phyloP scores from a whole-genome alignment of 2,797 vertebrate genomes.

The Rhinogobio ventralis region DNA sequence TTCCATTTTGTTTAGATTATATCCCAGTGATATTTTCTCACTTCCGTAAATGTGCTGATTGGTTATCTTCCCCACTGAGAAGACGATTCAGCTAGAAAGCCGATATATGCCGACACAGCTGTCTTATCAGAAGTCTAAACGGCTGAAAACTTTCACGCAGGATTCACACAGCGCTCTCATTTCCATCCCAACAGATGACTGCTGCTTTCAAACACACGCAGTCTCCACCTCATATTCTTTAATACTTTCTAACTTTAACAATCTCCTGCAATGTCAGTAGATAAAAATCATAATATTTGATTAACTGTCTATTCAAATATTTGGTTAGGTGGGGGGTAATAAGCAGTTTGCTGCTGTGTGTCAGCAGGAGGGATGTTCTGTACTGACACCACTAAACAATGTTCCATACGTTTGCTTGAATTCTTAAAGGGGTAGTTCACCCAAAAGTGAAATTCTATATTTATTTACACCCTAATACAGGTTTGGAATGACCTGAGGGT shows the following conservation, averaged over 20 bases:
- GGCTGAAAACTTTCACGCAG: conserved; percentile 38
- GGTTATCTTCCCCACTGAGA: conserved; percentile 67
- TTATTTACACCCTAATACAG: not conserved
- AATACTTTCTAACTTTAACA: conserved; percentile 5
- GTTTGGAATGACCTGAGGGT: not conserved
- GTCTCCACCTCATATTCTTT: conserved; percentile 11
- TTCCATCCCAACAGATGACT: conserved; percentile 47
- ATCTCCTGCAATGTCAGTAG: conserved; percentile 6
- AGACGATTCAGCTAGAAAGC: conserved; percentile 72
- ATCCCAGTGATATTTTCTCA: conserved; percentile 21
- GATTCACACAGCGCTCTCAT: conserved; percentile 27
- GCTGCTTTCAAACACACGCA: conserved; percentile 33
- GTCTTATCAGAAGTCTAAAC: conserved; percentile 51
- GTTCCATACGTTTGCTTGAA: not conserved
- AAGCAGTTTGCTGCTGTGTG: not conserved
- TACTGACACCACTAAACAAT: not conserved
- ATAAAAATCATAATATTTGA: conserved; percentile 33
- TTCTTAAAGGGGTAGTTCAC: not conserved
- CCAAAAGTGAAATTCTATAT: not conserved
- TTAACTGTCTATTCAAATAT: conserved; percentile 9
- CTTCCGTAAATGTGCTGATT: conserved; percentile 35
- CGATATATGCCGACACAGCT: conserved; percentile 45
- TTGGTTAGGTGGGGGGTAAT: not conserved
- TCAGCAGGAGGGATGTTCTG: conserved; percentile 25
- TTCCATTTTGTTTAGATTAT: conserved; percentile 31